Evolutionary conservation across 2,797 vertebrate species (phyloP), one percentile per base, ranked within the genome.

Genomic region (Phalanger gymnotis): DNA sequence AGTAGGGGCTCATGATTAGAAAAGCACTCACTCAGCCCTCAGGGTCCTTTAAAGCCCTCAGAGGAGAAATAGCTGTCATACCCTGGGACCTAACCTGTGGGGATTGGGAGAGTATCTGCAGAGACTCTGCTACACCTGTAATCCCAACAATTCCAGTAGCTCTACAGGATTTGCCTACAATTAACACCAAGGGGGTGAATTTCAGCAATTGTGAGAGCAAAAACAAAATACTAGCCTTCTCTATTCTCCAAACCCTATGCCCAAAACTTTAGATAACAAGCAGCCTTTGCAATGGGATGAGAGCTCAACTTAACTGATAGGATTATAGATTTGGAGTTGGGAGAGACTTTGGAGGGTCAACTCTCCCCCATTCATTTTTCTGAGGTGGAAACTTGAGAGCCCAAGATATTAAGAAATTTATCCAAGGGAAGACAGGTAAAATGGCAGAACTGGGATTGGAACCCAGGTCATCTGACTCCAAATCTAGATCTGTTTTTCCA

Each of bases 261-360:
- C 66, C 16, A 40, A 40, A 73, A 40, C 19, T 22, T 73, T 40
- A 73, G 53, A 40, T 30, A 58, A 61, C 34, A 11, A n/a, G 10
- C 0, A 0, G 53, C 13, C 30, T 54, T 53, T 16, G 4, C 40
- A 2, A 12, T 0, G n/a, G 54, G n/a, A 13, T n/a, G 12, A 10
- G 25, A 5, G 13, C 1, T 52, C 53, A 3, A 13, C 13, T 61
- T 54, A 73, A n/a, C 34, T 53, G n/a, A 40, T 9, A 19, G 66
- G n/a, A 40, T 73, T 22, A 73, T 22, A 73, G 66, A 40, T 73
- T 73, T 22, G 9, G 19, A 73, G 66, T 73, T 22, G n/a, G n/a
- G 40, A 73, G 66, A 73, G n/a, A 40, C n/a, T 73, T 73, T 40
- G 22, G n/a, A 73, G n/a, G n/a, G 22, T 7, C 66, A 40, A 73